These are phyloP conservation scores for Cerastis rubricosa DNA, from an alignment of 2,888 invertebrate genomes.

Conservation along the genomic window DNA sequence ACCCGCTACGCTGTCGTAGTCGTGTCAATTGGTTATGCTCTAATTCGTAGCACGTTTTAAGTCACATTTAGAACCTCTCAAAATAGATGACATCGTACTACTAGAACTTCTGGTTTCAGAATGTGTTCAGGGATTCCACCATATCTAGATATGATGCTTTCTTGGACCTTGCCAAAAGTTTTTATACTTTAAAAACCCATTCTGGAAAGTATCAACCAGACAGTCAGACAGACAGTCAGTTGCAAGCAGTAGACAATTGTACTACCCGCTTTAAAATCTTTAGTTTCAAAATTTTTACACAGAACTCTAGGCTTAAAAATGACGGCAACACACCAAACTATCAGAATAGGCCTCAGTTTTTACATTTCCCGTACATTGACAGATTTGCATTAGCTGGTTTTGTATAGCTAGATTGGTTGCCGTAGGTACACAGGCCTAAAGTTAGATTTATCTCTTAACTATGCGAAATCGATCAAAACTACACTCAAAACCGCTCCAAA, in stretches of 20 bases:
- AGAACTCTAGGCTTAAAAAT: no score
- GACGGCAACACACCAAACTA: no score
- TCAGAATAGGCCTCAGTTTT: no score
- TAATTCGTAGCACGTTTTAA: slow-evolving; percentile 3
- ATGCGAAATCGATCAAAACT: slow-evolving; percentile 23
- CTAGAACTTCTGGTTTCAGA: neutral
- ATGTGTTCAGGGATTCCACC: neutral
- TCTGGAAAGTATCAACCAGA: neutral
- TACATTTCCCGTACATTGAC: no score
- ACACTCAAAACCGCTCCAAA: slow-evolving; percentile 19
- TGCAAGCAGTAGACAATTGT: no score
- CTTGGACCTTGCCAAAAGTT: neutral
- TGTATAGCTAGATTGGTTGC: no score
- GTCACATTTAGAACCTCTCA: neutral
- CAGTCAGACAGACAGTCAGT: neutral
- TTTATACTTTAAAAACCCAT: neutral
- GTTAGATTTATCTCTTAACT: no score
- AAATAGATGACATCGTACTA: neutral
- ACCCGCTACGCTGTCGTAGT: slow-evolving; percentile 28
- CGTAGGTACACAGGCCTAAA: no score
- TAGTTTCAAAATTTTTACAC: no score
- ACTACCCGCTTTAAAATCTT: no score
- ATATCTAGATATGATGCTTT: neutral
- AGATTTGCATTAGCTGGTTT: no score
- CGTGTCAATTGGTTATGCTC: slow-evolving; percentile 17